Evolutionary conservation across 2,888 invertebrate species (phyloP).

Genomic region (Apotomis turbidana): DNA sequence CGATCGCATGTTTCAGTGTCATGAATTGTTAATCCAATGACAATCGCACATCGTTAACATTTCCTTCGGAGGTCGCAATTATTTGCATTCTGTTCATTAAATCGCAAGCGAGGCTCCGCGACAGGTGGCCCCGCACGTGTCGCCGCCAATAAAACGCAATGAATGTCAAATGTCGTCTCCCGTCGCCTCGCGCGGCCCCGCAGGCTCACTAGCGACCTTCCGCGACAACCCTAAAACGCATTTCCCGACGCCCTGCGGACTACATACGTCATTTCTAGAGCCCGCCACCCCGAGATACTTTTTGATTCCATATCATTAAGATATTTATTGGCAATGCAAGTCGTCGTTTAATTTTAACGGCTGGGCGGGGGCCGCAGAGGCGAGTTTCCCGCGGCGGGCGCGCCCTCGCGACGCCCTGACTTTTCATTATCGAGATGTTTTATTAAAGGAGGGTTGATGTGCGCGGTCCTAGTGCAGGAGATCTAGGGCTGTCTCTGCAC

Average conservation of each 20-base stretch:
- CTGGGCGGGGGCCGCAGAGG: slow-evolving; percentile 62
- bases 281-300: slow-evolving; percentile 68
- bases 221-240: slow-evolving; percentile 54
- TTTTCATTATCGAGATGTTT: slow-evolving; percentile 85
- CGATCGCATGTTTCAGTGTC: slow-evolving; percentile 36
- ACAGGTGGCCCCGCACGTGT: slow-evolving; percentile 82
- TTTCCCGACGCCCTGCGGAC: slow-evolving; percentile 49
- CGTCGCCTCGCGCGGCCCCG: slow-evolving; percentile 45
- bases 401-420: slow-evolving; percentile 82
- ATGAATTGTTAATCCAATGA: slow-evolving; percentile 42
- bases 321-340: slow-evolving; percentile 76
- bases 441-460: slow-evolving; percentile 78
- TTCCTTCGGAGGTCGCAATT: slow-evolving; percentile 40
- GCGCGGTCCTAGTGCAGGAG: slow-evolving; percentile 58
- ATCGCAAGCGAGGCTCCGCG: slow-evolving; percentile 72
- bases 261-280: slow-evolving; percentile 60
- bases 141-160: slow-evolving; percentile 79
- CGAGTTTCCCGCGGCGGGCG: slow-evolving; percentile 61
- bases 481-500: slow-evolving; percentile 66
- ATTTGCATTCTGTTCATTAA: slow-evolving; percentile 54
- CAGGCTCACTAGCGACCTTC: slow-evolving; percentile 51
- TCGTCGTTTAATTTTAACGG: slow-evolving; percentile 67
- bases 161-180: slow-evolving; percentile 78
- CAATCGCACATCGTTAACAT: slow-evolving; percentile 41
- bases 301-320: slow-evolving; percentile 83